Evolutionary conservation across 2,888 invertebrate species (phyloP), one percentile per base, ranked within the genome.

Genomic region (Camptogramma bilineatum): DNA sequence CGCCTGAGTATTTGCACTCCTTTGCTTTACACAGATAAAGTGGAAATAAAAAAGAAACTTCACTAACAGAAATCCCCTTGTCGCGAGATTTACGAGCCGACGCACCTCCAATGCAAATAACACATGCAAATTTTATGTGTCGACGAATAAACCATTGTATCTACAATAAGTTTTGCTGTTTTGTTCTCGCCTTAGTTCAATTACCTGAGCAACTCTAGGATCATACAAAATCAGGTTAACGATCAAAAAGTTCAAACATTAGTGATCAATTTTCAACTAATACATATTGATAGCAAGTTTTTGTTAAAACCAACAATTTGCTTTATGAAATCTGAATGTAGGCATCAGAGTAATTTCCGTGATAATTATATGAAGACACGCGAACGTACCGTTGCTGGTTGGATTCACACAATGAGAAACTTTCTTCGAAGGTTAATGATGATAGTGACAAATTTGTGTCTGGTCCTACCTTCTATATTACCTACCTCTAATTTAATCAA

Each of bases 31-130:
- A 85, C 88, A 90, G 90, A 91, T 90, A 91, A 91, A 91, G 88
- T 86, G 87, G 82, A 90, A 91, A 90, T 91, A 91, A 91, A 92
- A 91, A 91, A 88, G 88, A 86, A 91, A 92, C 86, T 91, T 93
- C 89, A 88, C 90, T 88, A 91, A 91, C 90, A 92, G 88, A 90
- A 90, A 91, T 91, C 91, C 91, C 85, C 90, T 91, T 87, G 90
- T 90, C 88, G 88, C 84, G 83, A 91, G 91, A 92, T 92, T 92
- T 92, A 92, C 91, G 91, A 90, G 87, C 81, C 80, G 85, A 88
- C 90, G 88, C 89, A 91, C 90, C 89, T 88, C 85, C 86, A 76
- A 82, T 82, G 80, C 82, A 87, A 88, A 88, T 86, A 88, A 88
- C 82, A 82, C 82, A 90, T 91, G 91, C 86, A 91, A 91, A 92